phyloP scores from a whole-genome alignment of 2,888 invertebrate species.

The Brachyopa scutellaris region DNA sequence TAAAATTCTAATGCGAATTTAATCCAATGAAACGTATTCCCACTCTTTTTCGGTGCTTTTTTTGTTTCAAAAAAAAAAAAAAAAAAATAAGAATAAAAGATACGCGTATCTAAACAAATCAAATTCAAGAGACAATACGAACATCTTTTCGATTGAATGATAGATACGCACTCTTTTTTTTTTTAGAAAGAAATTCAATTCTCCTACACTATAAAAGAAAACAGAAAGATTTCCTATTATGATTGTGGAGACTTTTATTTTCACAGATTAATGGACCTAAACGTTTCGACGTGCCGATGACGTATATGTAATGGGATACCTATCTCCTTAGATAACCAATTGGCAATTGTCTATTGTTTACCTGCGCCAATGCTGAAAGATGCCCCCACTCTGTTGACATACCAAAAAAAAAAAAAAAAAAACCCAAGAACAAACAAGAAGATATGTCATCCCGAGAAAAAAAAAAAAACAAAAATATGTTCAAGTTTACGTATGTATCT shows the following conservation, averaged over 20 bases:
- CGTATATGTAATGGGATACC: slow-evolving; percentile 32
- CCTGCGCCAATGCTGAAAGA: slow-evolving; percentile 10
- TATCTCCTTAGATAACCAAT: slow-evolving; percentile 19
- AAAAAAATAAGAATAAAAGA: slow-evolving; percentile 8
- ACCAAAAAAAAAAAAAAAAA: not conserved
- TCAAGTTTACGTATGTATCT: not conserved
- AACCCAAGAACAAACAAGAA: slow-evolving; percentile 14
- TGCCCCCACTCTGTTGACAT: not conserved
- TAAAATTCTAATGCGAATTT: slow-evolving; percentile 67
- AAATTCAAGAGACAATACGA: slow-evolving; percentile 23
- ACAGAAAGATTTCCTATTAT: slow-evolving; percentile 34
- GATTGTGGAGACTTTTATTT: slow-evolving; percentile 8
- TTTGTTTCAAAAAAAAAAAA: slow-evolving; percentile 24
- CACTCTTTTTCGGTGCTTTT: slow-evolving; percentile 13
- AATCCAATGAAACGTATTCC: slow-evolving; percentile 57
- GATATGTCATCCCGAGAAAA: slow-evolving; percentile 33
- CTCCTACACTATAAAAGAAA: slow-evolving; percentile 29
- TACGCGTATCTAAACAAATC: too few species aligned
- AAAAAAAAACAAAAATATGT: slow-evolving; percentile 25
- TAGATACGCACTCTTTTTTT: slow-evolving; percentile 9
- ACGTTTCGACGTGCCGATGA: slow-evolving; percentile 6
- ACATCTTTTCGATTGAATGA: slow-evolving; percentile 37
- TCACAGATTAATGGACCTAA: slow-evolving; percentile 33
- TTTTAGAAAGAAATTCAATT: slow-evolving; percentile 58
- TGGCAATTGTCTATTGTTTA: slow-evolving; percentile 47